phyloP scores from a whole-genome alignment of 2,113 vertebrate species.

The Dipodomys ordii region DNA sequence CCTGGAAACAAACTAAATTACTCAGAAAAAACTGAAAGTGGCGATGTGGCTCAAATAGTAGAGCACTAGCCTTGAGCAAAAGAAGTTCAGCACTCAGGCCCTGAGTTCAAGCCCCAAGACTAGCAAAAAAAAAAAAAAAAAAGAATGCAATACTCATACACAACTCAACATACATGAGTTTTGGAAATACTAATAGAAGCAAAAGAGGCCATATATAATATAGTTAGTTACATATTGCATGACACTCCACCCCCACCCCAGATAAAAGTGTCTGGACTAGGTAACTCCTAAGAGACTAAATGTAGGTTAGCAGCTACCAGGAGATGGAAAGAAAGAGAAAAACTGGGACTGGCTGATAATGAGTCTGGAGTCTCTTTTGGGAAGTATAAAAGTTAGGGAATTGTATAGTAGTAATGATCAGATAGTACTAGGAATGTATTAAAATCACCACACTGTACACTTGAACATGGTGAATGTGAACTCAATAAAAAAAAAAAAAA shows the following conservation, averaged over 20 bases:
- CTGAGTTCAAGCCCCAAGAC: too few relatives aligned
- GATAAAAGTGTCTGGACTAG: background rate
- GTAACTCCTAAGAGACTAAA: background rate
- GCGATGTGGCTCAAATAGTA: too few relatives aligned
- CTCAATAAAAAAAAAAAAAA: slow-evolving; percentile 16
- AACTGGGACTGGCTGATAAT: background rate
- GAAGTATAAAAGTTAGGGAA: background rate
- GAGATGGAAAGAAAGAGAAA: too few relatives aligned
- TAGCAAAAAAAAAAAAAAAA: too few relatives aligned
- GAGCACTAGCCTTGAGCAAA: too few relatives aligned
- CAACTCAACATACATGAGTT: background rate
- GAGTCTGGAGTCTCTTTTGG: background rate
- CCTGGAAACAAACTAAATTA: too few relatives aligned
- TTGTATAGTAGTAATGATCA: background rate
- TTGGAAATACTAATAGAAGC: background rate
- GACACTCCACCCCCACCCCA: background rate
- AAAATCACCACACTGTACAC: background rate
- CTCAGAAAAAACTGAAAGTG: too few relatives aligned
- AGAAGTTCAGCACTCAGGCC: too few relatives aligned
- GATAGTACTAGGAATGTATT: background rate
- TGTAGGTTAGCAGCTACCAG: background rate
- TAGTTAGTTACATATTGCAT: background rate
- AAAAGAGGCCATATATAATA: background rate
- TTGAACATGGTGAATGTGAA: slow-evolving; percentile 2
- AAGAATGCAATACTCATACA: too few relatives aligned